Evolutionary conservation across 1,140 invertebrate genomes (phyloP).

Genomic region (Drosophila nikananu): DNA sequence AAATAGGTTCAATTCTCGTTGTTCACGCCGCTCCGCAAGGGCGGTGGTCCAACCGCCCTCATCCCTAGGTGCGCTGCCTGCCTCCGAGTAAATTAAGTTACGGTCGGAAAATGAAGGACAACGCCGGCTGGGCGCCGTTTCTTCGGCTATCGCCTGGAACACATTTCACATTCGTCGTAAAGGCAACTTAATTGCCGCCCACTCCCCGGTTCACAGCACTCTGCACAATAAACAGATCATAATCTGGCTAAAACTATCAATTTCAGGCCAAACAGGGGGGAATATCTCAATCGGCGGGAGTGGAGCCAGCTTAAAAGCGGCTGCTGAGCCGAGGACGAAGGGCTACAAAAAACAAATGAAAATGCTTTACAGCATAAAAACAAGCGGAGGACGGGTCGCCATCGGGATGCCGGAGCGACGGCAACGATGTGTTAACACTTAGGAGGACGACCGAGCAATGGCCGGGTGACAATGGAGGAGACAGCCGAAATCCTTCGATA

Average conservation of each 20-base stretch:
- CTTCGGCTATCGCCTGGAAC: slow-evolving; percentile 40
- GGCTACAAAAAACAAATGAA: slow-evolving; percentile 54
- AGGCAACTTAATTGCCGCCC: slow-evolving; percentile 61
- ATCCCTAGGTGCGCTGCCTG: slow-evolving; percentile 1
- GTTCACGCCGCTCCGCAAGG: background rate
- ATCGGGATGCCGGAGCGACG: slow-evolving; percentile 9
- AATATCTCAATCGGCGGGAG: slow-evolving; percentile 29
- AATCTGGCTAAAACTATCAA: slow-evolving; percentile 76
- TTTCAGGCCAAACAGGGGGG: slow-evolving; percentile 57
- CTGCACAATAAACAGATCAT: slow-evolving; percentile 76
- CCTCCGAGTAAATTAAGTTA: slow-evolving; percentile 53
- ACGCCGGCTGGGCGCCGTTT: slow-evolving; percentile 34
- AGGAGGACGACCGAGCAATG: slow-evolving; percentile 40
- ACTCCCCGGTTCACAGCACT: slow-evolving; percentile 52
- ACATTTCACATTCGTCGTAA: slow-evolving; percentile 61
- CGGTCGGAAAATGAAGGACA: slow-evolving; percentile 50
- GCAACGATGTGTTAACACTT: slow-evolving; percentile 72
- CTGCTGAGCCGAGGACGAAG: background rate
- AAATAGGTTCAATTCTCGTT: slow-evolving; percentile 80
- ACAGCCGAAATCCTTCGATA: slow-evolving; percentile 63
- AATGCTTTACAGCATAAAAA: slow-evolving; percentile 62
- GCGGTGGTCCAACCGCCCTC: background rate
- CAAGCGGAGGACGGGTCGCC: slow-evolving; percentile 15
- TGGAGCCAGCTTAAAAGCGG: slow-evolving; percentile 6
- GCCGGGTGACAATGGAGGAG: slow-evolving; percentile 35